Percentiles rank a stretch among this genome's conserved stretches.
phyloP scores from a whole-genome alignment of 2,888 invertebrate genomes.

The Nomada ferruginata region DNA sequence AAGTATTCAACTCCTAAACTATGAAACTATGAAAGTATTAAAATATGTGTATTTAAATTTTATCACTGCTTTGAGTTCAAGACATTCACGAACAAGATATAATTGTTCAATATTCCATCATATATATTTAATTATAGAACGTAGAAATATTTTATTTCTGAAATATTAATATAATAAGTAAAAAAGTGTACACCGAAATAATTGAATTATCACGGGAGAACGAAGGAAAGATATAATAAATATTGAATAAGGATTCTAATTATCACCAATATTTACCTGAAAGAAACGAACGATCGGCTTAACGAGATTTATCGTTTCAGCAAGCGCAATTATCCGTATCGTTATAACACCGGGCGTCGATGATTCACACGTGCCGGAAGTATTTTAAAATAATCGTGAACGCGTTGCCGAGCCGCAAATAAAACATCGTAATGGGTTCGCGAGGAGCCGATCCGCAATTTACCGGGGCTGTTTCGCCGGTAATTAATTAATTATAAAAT shows the following conservation, averaged over 20 bases:
- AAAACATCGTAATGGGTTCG: constrained; percentile 43
- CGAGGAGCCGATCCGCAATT: constrained; percentile 30
- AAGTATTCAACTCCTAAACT: no score
- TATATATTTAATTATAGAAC: no score
- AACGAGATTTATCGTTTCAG: constrained; percentile 25
- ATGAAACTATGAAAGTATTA: background rate
- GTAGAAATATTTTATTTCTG: no score
- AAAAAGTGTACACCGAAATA: background rate
- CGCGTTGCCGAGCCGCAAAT: constrained; percentile 27
- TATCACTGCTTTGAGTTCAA: no score
- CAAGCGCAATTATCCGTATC: constrained; percentile 36
- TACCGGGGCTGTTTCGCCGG: constrained; percentile 25
- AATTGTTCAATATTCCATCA: no score
- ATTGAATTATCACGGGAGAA: background rate
- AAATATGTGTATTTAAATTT: background rate
- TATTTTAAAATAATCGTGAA: constrained; percentile 49
- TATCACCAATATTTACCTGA: background rate
- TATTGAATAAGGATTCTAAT: background rate
- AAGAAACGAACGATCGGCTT: constrained; percentile 12
- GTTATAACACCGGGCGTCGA: constrained; percentile 39
- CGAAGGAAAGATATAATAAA: background rate
- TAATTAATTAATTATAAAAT: constrained; percentile 50
- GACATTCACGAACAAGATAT: no score
- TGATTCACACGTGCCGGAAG: constrained; percentile 28
- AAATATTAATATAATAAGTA: no score